Evolutionary conservation across 2,888 invertebrate genomes (phyloP), one percentile per base, ranked within the genome.

Genomic region (Geotrupes spiniger): DNA sequence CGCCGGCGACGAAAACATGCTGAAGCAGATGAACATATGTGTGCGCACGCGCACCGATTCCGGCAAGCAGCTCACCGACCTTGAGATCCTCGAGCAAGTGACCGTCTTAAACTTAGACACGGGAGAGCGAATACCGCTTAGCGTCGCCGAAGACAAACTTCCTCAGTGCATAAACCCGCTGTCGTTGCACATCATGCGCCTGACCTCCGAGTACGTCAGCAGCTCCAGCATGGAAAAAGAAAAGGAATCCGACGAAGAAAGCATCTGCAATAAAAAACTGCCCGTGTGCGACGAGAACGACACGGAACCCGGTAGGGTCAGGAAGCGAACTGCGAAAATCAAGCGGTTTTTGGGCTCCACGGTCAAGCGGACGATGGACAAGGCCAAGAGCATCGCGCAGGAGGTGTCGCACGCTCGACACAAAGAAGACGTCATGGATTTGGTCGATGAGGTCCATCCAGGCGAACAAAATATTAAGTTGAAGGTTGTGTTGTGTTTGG

Each of bases 141-240:
- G 92, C 68, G 87, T 90, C 63, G 95, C 96, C 1, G 96, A 96
- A 69, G 94, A 95, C 70, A 92, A 92, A 74, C 75, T 92, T 56
- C 92, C 92, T 0, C 87, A 88, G 66, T 89, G 92, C 71, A 87
- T 93, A 68, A 96, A 97, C 78, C 97, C 96, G 2, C 78, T 97
- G 49, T 92, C 93, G 12, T 76, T 96, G 57, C 96, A 97, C 74
- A 95, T 97, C 69, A 92, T 96, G 86, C 79, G 93, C 51, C 77
- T 93, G 47, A 93, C 93, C 0, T 91, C 92, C 0, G 92, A 95
- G 74, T 95, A 92, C 70, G 88, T 90, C 60, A 88, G 84, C 56
- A 83, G 69, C 42, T 70, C 71, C 17, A 80, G 77, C 59, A 70
- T 80, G 59, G 81, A 81, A 53, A 81, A 81, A 57, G 83, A 83